A percentile compares a stretch with the other conserved stretches of the same genome.
Evolutionary conservation across 2,888 invertebrate genomes (phyloP).

Genomic region (Pachliopta kotzebuea): DNA sequence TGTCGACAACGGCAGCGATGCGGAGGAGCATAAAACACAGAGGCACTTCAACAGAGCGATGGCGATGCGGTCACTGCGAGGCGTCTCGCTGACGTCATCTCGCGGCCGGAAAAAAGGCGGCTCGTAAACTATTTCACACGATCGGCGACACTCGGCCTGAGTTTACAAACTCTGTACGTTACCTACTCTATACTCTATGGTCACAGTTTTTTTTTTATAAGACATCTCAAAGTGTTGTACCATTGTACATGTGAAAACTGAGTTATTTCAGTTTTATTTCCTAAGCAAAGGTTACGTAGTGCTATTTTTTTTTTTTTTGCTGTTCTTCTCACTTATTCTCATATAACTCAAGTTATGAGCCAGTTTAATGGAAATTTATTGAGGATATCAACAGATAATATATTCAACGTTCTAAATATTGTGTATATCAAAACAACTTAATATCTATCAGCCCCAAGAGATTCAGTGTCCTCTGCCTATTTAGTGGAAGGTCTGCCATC

Average conservation of each 20-base stretch:
- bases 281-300: neutral
- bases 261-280: neutral
- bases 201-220: slow-evolving; percentile 2
- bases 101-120: slow-evolving; percentile 70
- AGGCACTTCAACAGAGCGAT: slow-evolving; percentile 93
- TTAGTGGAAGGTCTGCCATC: too few relatives aligned
- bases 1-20: slow-evolving; percentile 79
- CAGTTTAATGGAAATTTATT: too few relatives aligned
- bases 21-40: slow-evolving; percentile 84
- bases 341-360: too few relatives aligned
- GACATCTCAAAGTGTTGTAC: neutral
- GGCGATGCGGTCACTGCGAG: slow-evolving; percentile 91
- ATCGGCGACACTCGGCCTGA: slow-evolving; percentile 32
- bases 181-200: slow-evolving; percentile 5
- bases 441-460: too few relatives aligned
- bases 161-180: slow-evolving; percentile 33
- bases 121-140: slow-evolving; percentile 45
- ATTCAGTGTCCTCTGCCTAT: too few relatives aligned
- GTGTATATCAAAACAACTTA: too few relatives aligned
- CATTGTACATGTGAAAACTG: neutral
- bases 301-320: neutral
- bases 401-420: too few relatives aligned
- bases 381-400: too few relatives aligned
- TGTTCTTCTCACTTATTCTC: neutral
- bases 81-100: slow-evolving; percentile 65